phyloP scores from a whole-genome alignment of 1,140 invertebrate species.

The Drosophila sproati region DNA sequence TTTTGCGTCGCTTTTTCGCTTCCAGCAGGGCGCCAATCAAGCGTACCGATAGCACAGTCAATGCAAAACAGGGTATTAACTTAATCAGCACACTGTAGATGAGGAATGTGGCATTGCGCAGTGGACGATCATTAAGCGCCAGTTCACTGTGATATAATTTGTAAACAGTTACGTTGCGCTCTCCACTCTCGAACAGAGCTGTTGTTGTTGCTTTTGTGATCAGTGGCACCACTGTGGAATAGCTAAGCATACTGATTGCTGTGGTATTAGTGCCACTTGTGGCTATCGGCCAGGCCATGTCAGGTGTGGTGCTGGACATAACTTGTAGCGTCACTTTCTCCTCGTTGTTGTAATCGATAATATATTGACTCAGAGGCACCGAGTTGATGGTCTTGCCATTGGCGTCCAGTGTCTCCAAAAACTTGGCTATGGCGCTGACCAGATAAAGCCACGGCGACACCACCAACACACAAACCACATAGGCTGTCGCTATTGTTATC shows the following conservation, averaged over 20 bases:
- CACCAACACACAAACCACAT: slow-evolving; percentile 91
- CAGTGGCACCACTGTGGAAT: slow-evolving; percentile 41
- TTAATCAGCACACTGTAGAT: slow-evolving; percentile 94
- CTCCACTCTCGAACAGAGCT: neutral
- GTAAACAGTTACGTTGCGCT: slow-evolving; percentile 75
- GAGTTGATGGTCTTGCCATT: slow-evolving; percentile 84
- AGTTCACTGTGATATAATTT: slow-evolving; percentile 65
- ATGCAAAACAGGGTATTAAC: slow-evolving; percentile 91
- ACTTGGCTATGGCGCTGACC: slow-evolving; percentile 87
- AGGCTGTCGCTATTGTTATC: slow-evolving; percentile 91
- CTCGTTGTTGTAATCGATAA: slow-evolving; percentile 63
- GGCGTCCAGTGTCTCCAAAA: slow-evolving; percentile 84
- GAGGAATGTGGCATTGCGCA: slow-evolving; percentile 90
- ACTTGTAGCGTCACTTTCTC: slow-evolving; percentile 66
- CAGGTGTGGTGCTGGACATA: slow-evolving; percentile 67
- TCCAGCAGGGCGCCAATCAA: slow-evolving; percentile 91
- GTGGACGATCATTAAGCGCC: slow-evolving; percentile 67
- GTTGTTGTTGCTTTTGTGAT: neutral
- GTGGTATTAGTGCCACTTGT: slow-evolving; percentile 33
- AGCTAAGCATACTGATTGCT: slow-evolving; percentile 6
- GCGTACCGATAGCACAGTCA: slow-evolving; percentile 92
- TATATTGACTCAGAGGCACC: slow-evolving; percentile 69
- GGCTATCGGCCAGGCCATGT: slow-evolving; percentile 45
- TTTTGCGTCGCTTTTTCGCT: slow-evolving; percentile 90
- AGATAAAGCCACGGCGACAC: slow-evolving; percentile 94